Base-by-base conservation (phyloP, 2,888 invertebrate genomes). In the Conistra vaccinii region DNA sequence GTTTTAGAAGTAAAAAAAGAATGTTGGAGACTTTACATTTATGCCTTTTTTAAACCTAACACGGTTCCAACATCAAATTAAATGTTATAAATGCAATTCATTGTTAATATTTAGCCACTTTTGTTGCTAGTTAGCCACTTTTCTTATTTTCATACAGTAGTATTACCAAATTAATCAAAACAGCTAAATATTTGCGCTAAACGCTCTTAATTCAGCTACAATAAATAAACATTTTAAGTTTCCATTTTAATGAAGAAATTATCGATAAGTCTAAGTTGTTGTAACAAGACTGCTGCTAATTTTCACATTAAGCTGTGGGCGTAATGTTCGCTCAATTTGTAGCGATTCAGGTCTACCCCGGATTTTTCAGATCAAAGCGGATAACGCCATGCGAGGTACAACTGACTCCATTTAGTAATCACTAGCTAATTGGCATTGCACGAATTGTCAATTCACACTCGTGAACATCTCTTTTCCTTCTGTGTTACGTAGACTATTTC, bases 351-450 rank as follows among this genome's bases (percentile, higher is more conserved):
- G 42, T 58, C 5, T 39, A 63, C 23, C 32, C 53, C 23, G 61
- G 57, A 65, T 62, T 74, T 45, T 45, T 73, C 60, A 39, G 68
- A 62, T 72, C 32, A 76, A 72, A 85, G 66, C 66, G 65, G 75
- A 78, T 79, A 57, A 73, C 23, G 69, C 69, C 32, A 76, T 55
- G 58, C 71, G 39, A 81, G 63, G 81, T 83, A 62, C 57, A 90
- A 91, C 93, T 85, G 87, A 91, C 89, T 91, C 76, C 35, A 89
- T 83, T 94, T 93, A 93, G 92, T 87, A 81, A 69, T 74, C 78
- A 83, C 78, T 79, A 74, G 91, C 80, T 81, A 95, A 95, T 92
- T 92, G 89, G 73, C 87, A 83, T 87, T 76, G 85, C 93, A 93
- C 90, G 93, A 88, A 85, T 88, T 85, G 83, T 87, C 86, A 86